Evolutionary conservation across 2,113 vertebrate species (phyloP).

Genomic region (Phrynocephalus versicolor): DNA sequence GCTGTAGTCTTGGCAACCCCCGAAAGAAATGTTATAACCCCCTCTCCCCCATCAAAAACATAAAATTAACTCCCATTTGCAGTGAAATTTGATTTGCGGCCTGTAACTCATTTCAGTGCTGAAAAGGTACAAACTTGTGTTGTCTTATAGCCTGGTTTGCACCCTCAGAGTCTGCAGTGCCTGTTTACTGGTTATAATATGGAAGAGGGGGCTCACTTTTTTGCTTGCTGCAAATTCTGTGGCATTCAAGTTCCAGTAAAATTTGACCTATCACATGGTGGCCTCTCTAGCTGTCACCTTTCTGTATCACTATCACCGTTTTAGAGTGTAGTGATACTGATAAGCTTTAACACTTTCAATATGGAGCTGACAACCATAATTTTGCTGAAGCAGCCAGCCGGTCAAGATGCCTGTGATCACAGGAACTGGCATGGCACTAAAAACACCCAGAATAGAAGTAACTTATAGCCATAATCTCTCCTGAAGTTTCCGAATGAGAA

Average conservation of each 20-base stretch:
- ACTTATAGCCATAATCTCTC: constrained; percentile 14
- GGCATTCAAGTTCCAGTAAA: constrained; percentile 12
- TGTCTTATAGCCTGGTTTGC: constrained; percentile 53
- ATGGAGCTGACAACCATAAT: constrained; percentile 32
- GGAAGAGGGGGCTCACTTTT: constrained; percentile 33
- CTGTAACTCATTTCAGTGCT: constrained; percentile 57
- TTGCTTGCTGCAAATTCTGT: constrained; percentile 6
- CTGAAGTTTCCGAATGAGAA: constrained; percentile 44
- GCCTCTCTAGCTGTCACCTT: constrained; percentile 20
- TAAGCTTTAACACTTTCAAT: neutral
- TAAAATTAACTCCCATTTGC: constrained; percentile 71
- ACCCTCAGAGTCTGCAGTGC: constrained; percentile 47
- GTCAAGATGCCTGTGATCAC: constrained; percentile 39
- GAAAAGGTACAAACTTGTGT: constrained; percentile 56
- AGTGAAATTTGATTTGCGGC: constrained; percentile 69
- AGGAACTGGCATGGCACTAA: constrained; percentile 42
- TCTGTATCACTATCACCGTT: constrained; percentile 24
- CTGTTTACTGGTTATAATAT: neutral
- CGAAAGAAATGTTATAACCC: constrained; percentile 71
- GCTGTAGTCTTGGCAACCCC: constrained; percentile 58
- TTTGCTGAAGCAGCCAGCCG: constrained; percentile 38
- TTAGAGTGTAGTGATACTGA: constrained; percentile 11
- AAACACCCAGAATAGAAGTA: constrained; percentile 35
- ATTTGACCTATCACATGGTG: constrained; percentile 23
- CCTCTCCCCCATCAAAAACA: constrained; percentile 66